phyloP scores from a whole-genome alignment of 2,113 vertebrate species.

The Mobula birostris region DNA sequence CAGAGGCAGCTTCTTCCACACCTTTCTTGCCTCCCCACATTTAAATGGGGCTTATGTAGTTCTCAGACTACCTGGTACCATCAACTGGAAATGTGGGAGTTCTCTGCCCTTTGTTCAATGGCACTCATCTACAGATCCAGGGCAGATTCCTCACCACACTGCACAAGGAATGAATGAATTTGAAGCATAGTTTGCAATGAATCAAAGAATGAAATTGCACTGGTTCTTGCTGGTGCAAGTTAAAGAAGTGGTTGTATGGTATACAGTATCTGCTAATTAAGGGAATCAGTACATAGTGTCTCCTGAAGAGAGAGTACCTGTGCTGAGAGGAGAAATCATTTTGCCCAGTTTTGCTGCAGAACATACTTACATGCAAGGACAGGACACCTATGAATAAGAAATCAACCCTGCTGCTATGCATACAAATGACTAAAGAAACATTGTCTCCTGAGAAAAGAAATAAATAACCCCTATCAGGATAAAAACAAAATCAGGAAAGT shows the following conservation, averaged over 20 bases:
- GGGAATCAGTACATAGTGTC: not conserved
- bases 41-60: not conserved
- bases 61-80: not conserved
- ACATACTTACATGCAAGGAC: not conserved
- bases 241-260: not conserved
- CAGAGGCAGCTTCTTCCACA: too few relatives aligned
- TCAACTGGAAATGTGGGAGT: not conserved
- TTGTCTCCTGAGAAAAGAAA: not conserved
- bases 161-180: not conserved
- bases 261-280: not conserved
- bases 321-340: not conserved
- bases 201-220: not conserved
- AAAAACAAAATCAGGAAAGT: not conserved
- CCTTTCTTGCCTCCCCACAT: too few relatives aligned
- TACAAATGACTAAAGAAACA: not conserved
- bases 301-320: not conserved
- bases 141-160: not conserved
- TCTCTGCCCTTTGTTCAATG: not conserved
- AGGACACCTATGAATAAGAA: not conserved
- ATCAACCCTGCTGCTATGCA: not conserved
- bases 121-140: not conserved
- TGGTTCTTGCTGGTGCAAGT: not conserved
- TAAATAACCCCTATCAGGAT: not conserved
- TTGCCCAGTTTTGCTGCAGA: not conserved
- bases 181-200: not conserved